These are phyloP conservation scores for Marronus borbonicus DNA, from an alignment of 2,888 invertebrate genomes.

Conservation along the genomic window DNA sequence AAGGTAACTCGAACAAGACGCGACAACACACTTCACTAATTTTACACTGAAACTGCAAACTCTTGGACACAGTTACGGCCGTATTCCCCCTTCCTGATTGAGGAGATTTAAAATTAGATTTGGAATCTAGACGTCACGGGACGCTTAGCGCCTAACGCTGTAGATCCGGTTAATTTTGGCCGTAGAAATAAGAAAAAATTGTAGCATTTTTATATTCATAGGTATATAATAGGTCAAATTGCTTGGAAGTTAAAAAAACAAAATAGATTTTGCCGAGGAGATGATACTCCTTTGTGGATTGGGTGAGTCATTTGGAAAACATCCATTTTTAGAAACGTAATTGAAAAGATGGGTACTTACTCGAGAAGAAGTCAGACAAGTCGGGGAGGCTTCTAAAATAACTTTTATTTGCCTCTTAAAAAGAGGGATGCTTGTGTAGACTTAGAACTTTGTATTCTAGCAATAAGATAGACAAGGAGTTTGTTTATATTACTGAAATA, in stretches of 20 bases:
- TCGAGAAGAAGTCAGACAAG: no score
- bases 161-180: constrained; percentile 41
- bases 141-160: constrained; percentile 44
- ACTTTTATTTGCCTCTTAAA: constrained; percentile 19
- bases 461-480: no score
- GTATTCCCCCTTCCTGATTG: constrained; percentile 61
- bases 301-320: no score
- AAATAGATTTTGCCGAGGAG: no score
- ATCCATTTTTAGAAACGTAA: no score
- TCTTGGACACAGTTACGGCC: constrained; percentile 63
- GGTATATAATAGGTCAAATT: no score
- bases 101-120: constrained; percentile 75
- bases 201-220: constrained; percentile 8
- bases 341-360: no score
- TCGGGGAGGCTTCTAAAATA: neutral
- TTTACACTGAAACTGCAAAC: constrained; percentile 67
- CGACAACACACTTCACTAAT: constrained; percentile 60
- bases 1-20: constrained; percentile 48
- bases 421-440: neutral
- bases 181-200: constrained; percentile 11
- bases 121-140: constrained; percentile 74
- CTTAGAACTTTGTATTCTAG: no score
- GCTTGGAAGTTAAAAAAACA: no score
- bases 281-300: no score
- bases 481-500: no score